Percentiles rank a stretch among this genome's conserved stretches.
These are phyloP conservation scores for Panthera leo DNA, from an alignment of 2,113 vertebrate genomes.

Conservation along the genomic window DNA sequence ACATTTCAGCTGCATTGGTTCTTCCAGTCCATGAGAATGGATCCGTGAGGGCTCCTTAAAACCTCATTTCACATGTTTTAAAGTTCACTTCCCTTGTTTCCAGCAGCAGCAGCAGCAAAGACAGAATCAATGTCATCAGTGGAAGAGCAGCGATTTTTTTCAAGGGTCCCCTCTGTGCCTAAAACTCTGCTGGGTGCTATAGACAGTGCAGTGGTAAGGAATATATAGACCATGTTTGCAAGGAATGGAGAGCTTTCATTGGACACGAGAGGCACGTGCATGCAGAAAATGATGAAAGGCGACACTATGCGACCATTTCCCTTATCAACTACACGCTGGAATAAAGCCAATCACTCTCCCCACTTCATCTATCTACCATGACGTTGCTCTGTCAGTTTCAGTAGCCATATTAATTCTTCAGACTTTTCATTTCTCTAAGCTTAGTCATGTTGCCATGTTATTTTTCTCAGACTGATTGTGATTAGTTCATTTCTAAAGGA, in stretches of 20 bases:
- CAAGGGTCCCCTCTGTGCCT: accelerated
- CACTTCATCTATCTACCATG: background rate
- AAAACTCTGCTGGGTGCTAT: accelerated
- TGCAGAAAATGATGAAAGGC: background rate
- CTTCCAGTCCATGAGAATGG: background rate
- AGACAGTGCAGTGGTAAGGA: background rate
- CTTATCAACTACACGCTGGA: accelerated
- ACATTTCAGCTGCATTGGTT: background rate
- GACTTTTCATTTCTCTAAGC: background rate
- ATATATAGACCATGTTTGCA: accelerated
- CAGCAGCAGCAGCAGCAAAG: background rate
- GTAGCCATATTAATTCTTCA: accelerated
- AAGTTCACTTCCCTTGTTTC: background rate
- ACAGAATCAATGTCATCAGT: background rate
- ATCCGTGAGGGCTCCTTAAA: background rate
- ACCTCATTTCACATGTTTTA: background rate
- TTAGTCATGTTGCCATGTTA: background rate
- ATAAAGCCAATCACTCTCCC: background rate
- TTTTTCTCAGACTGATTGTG: background rate
- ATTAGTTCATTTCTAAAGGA: background rate
- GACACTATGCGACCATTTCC: accelerated
- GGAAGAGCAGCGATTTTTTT: background rate
- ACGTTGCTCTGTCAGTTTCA: background rate
- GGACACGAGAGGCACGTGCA: background rate
- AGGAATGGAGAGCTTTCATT: accelerated